Base-by-base conservation (phyloP, 2,113 vertebrate genomes). In the Catagonus wagneri region DNA sequence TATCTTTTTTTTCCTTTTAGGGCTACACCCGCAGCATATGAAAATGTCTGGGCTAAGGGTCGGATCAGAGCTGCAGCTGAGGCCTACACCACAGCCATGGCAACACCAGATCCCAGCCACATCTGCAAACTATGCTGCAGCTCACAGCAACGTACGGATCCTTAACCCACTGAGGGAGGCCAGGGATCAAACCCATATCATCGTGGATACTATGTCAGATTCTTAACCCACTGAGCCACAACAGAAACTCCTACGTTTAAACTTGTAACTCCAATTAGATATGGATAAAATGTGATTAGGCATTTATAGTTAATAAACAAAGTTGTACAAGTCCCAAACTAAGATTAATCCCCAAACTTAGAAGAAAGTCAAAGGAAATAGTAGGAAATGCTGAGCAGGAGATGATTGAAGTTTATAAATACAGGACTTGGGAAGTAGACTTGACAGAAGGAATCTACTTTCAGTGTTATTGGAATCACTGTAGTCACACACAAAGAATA, bases 201-300 rank as follows among this genome's bases (percentile, higher is more conserved):
- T n/a, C n/a, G n/a, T 44, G 44, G 44, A 44, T 44, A 44, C 44
- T 44, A 44, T 44, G 44, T 44, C 44, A 44, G 44, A 8, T 44
- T 44, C 44, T 44, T 44, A 44, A 44, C 44, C 44, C 8, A 8
- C 44, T 44, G 44, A 44, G 44, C 44, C 44, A 44, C 44, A 44
- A 44, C 44, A 8, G 44, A 8, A 44, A 44, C 44, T 44, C 44
- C 44, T 44, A 44, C 44, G 8, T 44, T 44, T 88, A 86, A 52
- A 95, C 44, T 89, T 69, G 3, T 50, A 93, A 86, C 66, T 65
- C 11, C 12, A 83, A 92, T 14, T 71, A 23, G 7, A 23, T 83
- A 78, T 61, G 92, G 93, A 88, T 75, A 58, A 95, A 95, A 60
- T 39, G 4, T 66, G 39, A 71, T 74, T 89, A 75, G 23, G 22